Conservation (phyloP, 2,797 vertebrate species). For the Scolopax rusticola region DNA sequence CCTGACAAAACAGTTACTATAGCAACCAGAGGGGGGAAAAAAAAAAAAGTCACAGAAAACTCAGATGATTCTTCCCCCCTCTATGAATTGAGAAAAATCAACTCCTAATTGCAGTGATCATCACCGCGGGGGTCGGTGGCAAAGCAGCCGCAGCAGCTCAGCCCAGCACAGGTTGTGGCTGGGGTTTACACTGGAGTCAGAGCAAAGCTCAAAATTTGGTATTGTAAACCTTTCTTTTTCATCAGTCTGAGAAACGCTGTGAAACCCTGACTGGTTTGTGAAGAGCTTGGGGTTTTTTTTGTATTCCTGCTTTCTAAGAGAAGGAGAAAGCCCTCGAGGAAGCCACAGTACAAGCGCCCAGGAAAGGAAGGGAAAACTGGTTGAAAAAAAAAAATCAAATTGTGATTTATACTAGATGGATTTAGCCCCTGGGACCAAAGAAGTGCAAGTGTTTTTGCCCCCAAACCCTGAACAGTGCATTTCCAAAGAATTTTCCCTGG, state of each 20-base stretch:
- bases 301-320: not conserved
- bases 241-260: not conserved
- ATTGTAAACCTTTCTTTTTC: not conserved
- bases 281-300: not conserved
- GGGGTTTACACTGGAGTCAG: not conserved
- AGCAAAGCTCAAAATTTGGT: not conserved
- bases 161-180: fast-evolving
- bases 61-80: not conserved
- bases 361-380: not conserved
- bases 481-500: not conserved
- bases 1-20: not conserved
- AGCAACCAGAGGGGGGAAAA: not conserved
- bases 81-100: not conserved
- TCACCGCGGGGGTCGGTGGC: fast-evolving
- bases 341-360: fast-evolving
- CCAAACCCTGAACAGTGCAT: not conserved
- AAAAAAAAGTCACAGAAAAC: not conserved
- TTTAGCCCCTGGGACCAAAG: not conserved
- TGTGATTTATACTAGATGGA: not conserved
- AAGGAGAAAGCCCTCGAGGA: not conserved
- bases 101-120: not conserved
- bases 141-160: not conserved
- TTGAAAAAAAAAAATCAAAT: not conserved
- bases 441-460: fast-evolving
- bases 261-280: not conserved